A percentile compares a stretch with the other conserved stretches of the same genome.
Evolutionary conservation across 2,888 invertebrate species (phyloP).

Genomic region (Archips xylosteana): DNA sequence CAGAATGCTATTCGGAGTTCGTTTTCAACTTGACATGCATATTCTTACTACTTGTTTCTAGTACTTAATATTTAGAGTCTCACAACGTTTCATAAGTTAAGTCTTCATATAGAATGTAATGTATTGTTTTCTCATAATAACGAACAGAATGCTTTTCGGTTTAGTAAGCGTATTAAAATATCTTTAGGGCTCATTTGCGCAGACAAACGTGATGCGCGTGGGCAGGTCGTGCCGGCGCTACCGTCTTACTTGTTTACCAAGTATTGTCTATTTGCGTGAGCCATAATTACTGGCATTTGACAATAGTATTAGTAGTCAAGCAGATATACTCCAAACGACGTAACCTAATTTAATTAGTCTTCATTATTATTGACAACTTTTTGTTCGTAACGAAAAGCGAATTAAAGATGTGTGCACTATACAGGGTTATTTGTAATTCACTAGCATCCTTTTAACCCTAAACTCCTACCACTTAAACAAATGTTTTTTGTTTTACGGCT

Average conservation of each 20-base stretch:
- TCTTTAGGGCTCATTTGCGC: conserved; percentile 60
- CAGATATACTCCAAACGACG: conserved; percentile 35
- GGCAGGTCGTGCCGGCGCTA: conserved; percentile 56
- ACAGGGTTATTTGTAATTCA: no score
- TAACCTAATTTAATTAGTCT: not conserved
- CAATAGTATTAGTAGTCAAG: conserved; percentile 53
- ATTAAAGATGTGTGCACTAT: not conserved
- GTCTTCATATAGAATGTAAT: not conserved
- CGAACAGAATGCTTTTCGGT: conserved; percentile 40
- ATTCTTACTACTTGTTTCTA: no score
- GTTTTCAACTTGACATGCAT: not conserved
- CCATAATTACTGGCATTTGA: conserved; percentile 64
- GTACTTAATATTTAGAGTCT: not conserved
- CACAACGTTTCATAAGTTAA: not conserved
- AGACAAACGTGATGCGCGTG: conserved; percentile 59
- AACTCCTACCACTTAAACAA: no score
- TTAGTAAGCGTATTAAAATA: conserved; percentile 50
- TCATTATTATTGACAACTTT: not conserved
- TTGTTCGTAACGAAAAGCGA: not conserved
- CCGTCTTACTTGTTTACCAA: conserved; percentile 78
- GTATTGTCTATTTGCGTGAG: conserved; percentile 69
- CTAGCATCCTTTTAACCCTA: no score
- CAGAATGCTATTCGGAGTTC: not conserved
- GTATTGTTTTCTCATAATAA: conserved; percentile 20
- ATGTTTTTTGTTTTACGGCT: no score